Evolutionary conservation across 2,113 vertebrate genomes (phyloP), one percentile per base, ranked within the genome.

Genomic region (Lepus americanus): DNA sequence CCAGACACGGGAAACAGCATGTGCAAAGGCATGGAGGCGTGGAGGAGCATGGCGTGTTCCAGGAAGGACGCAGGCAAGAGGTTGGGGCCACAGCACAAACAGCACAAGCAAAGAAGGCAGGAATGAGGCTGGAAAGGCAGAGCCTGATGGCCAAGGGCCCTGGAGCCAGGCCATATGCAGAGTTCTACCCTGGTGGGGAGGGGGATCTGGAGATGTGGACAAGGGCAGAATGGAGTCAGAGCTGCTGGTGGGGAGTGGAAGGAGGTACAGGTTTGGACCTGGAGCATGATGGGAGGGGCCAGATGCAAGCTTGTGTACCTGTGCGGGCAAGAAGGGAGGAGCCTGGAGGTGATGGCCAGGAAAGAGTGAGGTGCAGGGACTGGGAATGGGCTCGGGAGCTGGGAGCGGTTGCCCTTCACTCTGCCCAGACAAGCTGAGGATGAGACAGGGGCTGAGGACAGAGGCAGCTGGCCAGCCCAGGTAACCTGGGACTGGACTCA

Each of bases 41-140:
- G 84, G 80, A 59, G 79, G 90, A 90, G n/a, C 84, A 49, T 61
- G 70, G 53, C 9, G 11, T 77, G 29, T 93, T 94, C 87, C 69
- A 27, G 80, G 33, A 72, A 87, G 67, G n/a, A 78, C 9, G 72
- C 80, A 25, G 53, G 33, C 36, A 67, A 69, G 77, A 70, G 67
- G 44, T 22, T 31, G 16, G n/a, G 9, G 59, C 86, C 4, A 4
- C 31, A 66, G n/a, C 90, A 36, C 4, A 5, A 72, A 74, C 69
- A 81, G 55, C 67, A 27, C 63, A 64, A 83, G 36, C 51, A 6
- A 55, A 31, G 31, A 19, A 81, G 63, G 33, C 83, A 86, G 83
- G 76, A 53, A 44, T 14, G 23, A 87, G 72, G 39, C n/a, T 49
- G 17, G 36, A 63, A 63, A 84, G 29, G 39, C 70, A 22, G 51